Evolutionary conservation across 2,888 invertebrate species (phyloP), one percentile per base, ranked within the genome.

Genomic region (Agapostemon virescens): DNA sequence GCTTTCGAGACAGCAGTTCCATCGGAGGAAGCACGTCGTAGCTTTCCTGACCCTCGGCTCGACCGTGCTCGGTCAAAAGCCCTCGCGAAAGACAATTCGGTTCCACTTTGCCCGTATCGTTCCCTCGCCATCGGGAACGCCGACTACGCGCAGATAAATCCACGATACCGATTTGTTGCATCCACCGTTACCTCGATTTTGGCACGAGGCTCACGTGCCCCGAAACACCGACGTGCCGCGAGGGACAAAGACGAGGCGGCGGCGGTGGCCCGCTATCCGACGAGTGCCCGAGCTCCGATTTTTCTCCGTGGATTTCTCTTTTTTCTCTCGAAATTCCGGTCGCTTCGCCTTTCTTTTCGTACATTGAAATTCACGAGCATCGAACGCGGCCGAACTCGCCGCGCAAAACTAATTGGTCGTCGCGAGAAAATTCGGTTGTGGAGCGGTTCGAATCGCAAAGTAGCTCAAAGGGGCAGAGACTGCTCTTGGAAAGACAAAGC

Each of bases 181-280:
- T 55, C 36, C 38, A 17, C 20, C 58, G 33, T 49, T 40, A 13
- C 23, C n/a, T 63, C 40, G 79, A 74, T 81, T 85, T 87, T 84
- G 86, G 84, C 86, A 86, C 84, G 66, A 75, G 55, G 42, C 76
- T 86, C 87, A 86, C 86, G 86, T 87, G 85, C 85, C 58, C 42
- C 84, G 86, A 84, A 85, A 82, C 84, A 79, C 74, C 79, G 78
- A 84, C 82, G 86, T 87, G 87, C 73, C 77, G 81, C 68, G 71
- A 70, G 78, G 67, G 70, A 81, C 87, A 87, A 82, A 80, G 77
- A 80, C 78, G 80, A n/a, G n/a, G n/a, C n/a, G n/a, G n/a, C n/a
- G n/a, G n/a, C n/a, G n/a, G n/a, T 63, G 42, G 38, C 61, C 45
- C 49, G 68, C 70, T 67, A 70, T 71, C 71, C 73, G 63, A 45